Evolutionary conservation across 2,113 vertebrate genomes (phyloP), one percentile per base, ranked within the genome.

Genomic region (Mandrillus leucophaeus): DNA sequence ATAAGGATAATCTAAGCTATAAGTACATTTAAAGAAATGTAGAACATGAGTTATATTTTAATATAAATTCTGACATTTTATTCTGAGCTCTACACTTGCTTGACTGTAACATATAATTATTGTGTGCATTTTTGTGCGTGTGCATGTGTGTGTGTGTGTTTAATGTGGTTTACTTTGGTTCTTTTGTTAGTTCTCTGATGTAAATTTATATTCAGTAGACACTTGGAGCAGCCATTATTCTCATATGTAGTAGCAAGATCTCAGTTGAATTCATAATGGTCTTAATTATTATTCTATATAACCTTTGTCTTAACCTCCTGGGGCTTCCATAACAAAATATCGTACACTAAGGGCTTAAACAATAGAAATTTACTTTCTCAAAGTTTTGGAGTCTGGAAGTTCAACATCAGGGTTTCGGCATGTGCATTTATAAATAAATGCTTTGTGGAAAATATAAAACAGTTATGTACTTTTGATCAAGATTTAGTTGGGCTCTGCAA

Each of bases 241-340:
- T 80, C 30, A 50, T 48, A 6, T 61, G 20, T 32, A 9, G 13
- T 61, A 88, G 52, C 32, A 64, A 72, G 52, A 52, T 61, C 75
- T 88, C 91, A 82, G 61, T 12, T 85, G 72, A 91, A 88, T 32
- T 50, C 9, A 50, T 10, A 13, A 48, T 3, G 85, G 7, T 86
- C 32, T 86, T 93, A 93, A 84, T 79, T 82, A 78, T 72, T 72
- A 22, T 3, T 96, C 27, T 27, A 11, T 48, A 59, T 80, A 92
- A 59, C 13, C 4, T 79, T 57, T 94, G 22, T 57, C 25, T 90
- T 57, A 20, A 0, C 64, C 12, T 82, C 27, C 3, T 59, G n/a
- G 25, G 16, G 13, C 9, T 57, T 16, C 8, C 66, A 55, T 86
- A 86, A 72, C 18, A 86, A 92, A 82, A 45, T 72, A 25, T 38